Percentiles rank a stretch among this genome's conserved stretches.
Evolutionary conservation across 2,113 vertebrate species (phyloP).

Genomic region (Panthera leo): DNA sequence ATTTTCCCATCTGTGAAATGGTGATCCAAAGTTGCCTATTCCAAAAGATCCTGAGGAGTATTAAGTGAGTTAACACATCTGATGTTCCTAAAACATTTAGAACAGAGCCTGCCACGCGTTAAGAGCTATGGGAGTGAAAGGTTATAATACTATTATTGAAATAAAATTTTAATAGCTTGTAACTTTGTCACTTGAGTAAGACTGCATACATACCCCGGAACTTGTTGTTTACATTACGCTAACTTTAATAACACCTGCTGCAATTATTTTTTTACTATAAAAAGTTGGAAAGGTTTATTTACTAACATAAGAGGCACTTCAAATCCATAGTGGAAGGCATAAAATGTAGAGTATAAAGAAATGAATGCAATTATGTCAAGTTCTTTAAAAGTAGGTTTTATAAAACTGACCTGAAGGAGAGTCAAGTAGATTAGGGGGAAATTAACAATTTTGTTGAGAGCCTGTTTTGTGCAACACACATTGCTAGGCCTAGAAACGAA

Average conservation of each 20-base stretch:
- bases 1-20: background rate
- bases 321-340: background rate
- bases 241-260: background rate
- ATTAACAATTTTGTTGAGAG: background rate
- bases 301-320: background rate
- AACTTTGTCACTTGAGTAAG: background rate
- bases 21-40: background rate
- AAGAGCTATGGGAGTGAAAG: background rate
- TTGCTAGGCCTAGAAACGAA: background rate
- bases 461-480: fast-evolving
- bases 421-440: background rate
- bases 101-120: background rate
- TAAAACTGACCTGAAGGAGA: background rate
- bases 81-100: background rate
- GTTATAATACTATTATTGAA: background rate
- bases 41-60: background rate
- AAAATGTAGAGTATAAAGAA: background rate
- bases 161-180: background rate
- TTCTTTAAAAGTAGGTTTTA: slow-evolving; percentile 35
- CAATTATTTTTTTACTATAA: slow-evolving; percentile 37
- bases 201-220: background rate
- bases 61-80: background rate
- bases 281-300: background rate
- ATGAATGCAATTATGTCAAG: background rate
- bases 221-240: background rate